Percentiles rank a stretch among this genome's conserved stretches.
These are phyloP conservation scores for Panthera leo DNA, from an alignment of 2,113 vertebrate genomes.

Conservation along the genomic window DNA sequence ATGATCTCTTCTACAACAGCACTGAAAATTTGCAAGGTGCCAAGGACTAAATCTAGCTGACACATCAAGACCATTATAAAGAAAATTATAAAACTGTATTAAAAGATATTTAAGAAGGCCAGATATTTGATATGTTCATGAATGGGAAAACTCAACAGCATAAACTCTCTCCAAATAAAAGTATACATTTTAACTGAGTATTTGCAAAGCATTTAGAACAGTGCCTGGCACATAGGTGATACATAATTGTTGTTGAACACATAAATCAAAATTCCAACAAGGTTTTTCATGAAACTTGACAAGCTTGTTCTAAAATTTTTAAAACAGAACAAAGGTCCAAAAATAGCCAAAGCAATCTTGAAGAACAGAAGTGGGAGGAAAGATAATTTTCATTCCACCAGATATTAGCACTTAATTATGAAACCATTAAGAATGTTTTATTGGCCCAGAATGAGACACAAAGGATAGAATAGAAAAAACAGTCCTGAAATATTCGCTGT, in stretches of 20 bases:
- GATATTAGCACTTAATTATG: constrained; percentile 50
- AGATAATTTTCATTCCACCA: constrained; percentile 21
- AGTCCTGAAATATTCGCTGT: background rate
- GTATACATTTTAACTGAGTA: background rate
- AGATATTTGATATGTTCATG: background rate
- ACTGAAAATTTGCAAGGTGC: background rate
- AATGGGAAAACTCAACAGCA: background rate
- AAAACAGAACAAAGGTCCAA: constrained; percentile 53
- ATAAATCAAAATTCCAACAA: constrained; percentile 63
- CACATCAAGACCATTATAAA: background rate
- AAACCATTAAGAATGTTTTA: constrained; percentile 51
- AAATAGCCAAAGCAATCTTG: constrained; percentile 59
- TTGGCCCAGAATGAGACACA: constrained; percentile 4
- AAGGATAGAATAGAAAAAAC: background rate
- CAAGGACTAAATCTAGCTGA: background rate
- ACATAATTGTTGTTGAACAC: constrained; percentile 63
- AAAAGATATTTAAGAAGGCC: background rate
- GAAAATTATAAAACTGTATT: background rate
- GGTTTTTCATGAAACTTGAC: constrained; percentile 43
- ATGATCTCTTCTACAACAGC: background rate
- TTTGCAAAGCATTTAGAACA: constrained; percentile 36
- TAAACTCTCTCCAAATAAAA: constrained; percentile 1
- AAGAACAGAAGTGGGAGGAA: constrained; percentile 57
- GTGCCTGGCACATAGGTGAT: constrained; percentile 14
- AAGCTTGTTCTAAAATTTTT: constrained; percentile 45